Conservation (phyloP, 1,140 invertebrate species). For the Hirudo medicinalis region DNA sequence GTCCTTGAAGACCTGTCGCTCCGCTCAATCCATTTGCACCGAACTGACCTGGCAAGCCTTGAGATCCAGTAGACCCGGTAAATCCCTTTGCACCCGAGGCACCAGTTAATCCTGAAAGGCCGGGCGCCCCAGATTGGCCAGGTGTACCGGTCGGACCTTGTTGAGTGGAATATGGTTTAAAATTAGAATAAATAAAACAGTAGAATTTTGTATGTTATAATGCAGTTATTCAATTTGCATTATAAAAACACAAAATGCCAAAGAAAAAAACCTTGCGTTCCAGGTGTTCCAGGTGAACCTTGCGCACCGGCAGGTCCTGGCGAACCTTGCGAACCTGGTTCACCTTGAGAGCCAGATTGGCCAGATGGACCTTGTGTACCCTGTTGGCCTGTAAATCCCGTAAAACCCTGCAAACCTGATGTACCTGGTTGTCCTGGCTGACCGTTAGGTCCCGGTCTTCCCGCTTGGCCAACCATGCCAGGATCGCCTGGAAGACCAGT, state of each 20-base stretch:
- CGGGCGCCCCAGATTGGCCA: background rate
- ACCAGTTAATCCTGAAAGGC: conserved; percentile 10
- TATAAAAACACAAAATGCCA: background rate
- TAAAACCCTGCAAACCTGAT: conserved; percentile 5
- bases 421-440: background rate
- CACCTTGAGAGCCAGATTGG: conserved; percentile 7
- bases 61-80: conserved; percentile 8
- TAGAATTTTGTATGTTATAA: background rate
- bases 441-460: background rate
- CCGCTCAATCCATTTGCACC: background rate
- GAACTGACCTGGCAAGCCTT: background rate
- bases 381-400: conserved; percentile 7
- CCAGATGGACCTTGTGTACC: conserved; percentile 5
- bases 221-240: background rate
- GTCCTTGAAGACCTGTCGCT: background rate
- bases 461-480: background rate
- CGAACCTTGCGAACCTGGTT: conserved; percentile 3
- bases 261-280: background rate
- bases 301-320: background rate
- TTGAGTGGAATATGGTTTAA: conserved; percentile 7
- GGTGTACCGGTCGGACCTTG: conserved; percentile 8
- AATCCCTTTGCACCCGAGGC: conserved; percentile 9
- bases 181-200: background rate
- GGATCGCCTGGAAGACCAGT: conserved; percentile 4
- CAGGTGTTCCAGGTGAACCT: conserved; percentile 8